Evolutionary conservation across 2,113 vertebrate genomes (phyloP).

Genomic region (Ophthalmolycus amberensis): DNA sequence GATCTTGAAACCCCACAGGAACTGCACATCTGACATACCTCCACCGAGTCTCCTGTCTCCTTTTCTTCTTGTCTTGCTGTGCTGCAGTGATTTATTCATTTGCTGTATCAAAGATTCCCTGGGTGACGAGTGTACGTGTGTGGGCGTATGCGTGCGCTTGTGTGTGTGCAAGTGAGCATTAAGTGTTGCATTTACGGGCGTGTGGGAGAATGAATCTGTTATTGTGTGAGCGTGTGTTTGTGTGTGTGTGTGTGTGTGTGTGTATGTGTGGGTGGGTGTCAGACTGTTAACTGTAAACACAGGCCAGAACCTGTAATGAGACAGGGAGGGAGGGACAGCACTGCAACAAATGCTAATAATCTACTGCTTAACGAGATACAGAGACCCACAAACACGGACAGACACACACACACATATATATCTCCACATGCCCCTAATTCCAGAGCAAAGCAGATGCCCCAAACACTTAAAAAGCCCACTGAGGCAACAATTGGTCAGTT

Average conservation of each 20-base stretch:
- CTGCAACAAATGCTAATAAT: conserved; percentile 59
- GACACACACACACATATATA: background rate
- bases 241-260: conserved; percentile 8
- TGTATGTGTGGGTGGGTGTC: conserved; percentile 15
- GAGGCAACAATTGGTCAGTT: conserved; percentile 27
- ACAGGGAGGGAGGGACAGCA: conserved; percentile 50
- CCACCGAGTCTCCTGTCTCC: conserved; percentile 49
- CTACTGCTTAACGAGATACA: conserved; percentile 48
- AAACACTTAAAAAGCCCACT: conserved; percentile 33
- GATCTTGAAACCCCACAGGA: conserved; percentile 61
- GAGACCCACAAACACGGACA: background rate
- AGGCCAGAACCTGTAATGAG: conserved; percentile 65
- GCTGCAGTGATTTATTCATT: conserved; percentile 77
- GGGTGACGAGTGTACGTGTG: conserved; percentile 52
- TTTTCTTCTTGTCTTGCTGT: conserved; percentile 66
- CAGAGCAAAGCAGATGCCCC: conserved; percentile 12
- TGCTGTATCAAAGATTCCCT: conserved; percentile 75
- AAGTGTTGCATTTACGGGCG: conserved; percentile 57
- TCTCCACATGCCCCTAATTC: conserved; percentile 1
- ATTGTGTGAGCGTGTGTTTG: conserved; percentile 4
- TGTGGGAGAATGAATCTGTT: conserved; percentile 51
- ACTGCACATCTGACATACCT: conserved; percentile 63
- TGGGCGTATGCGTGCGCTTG: conserved; percentile 21
- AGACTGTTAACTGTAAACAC: conserved; percentile 56
- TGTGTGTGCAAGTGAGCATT: conserved; percentile 46